These are phyloP conservation scores for Coleophora flavipennella DNA, from an alignment of 2,888 invertebrate species.

Conservation along the genomic window DNA sequence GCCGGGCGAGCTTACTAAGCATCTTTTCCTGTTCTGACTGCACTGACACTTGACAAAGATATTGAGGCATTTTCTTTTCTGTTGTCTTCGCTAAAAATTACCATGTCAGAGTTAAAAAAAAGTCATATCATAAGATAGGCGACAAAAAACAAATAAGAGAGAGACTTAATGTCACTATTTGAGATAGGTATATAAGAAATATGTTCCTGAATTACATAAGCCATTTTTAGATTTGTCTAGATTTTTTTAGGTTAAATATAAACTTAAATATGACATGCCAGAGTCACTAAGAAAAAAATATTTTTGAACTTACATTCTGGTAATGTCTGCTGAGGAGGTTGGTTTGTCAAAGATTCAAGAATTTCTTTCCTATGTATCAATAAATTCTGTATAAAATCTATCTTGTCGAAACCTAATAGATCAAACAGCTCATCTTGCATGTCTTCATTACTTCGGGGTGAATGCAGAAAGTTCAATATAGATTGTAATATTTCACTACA, in stretches of 20 bases:
- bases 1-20: conserved; percentile 81
- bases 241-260: too few relatives aligned
- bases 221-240: too few relatives aligned
- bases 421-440: conserved; percentile 90
- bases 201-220: too few relatives aligned
- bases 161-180: too few relatives aligned
- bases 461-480: conserved; percentile 74
- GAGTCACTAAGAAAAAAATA: too few relatives aligned
- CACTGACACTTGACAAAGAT: conserved; percentile 86
- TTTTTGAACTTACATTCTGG: conserved; percentile 55
- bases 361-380: conserved; percentile 76
- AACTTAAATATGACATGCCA: too few relatives aligned
- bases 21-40: conserved; percentile 88
- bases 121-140: too few relatives aligned
- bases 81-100: conserved; percentile 46
- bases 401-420: conserved; percentile 87
- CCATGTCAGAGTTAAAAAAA: too few relatives aligned
- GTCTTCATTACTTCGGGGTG: conserved; percentile 75
- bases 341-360: conserved; percentile 30
- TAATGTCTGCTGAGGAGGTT: conserved; percentile 37
- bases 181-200: too few relatives aligned
- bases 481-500: conserved; percentile 72
- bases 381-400: conserved; percentile 81
- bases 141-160: too few relatives aligned
- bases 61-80: conserved; percentile 74